Base-by-base conservation (phyloP, 1,140 invertebrate species). In the Drosophila malerkotliana region DNA sequence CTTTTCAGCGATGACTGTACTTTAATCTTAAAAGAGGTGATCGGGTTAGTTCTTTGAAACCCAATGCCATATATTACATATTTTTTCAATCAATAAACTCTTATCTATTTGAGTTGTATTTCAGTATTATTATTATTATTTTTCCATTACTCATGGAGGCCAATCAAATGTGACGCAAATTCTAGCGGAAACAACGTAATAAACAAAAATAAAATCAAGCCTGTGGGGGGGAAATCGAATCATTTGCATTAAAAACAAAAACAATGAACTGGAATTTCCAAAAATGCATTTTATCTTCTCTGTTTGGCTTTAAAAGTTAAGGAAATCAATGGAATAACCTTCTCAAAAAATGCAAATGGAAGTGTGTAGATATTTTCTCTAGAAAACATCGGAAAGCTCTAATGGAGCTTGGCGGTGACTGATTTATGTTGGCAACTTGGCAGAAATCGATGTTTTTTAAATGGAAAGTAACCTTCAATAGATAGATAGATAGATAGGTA, bases 381-480 rank as follows among this genome's bases (percentile, higher is more conserved):
- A 7, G 9, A 15, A 55, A 55, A 30, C 14, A 48, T 2, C 24
- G n/a, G 48, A 3, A 26, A 56, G 21, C 12, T 14, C 21, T 32
- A 57, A 73, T 74, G 71, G 63, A 74, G 60, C 69, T 53, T 64
- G 48, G 39, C 47, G 47, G 37, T 28, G 21, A 44, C 39, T n/a
- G 24, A 48, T 68, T 57, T 69, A 69, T 56, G 32, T 48, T 69
- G 66, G 37, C 30, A 67, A 56, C 1, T 32, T 56, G 32, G 48
- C 61, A 30, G 61, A 54, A 26, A 26, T 26, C 26, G 4, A 18
- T 21, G 2, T 21, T 21, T 3, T 21, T 21, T 21, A 3, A 21
- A 21, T 21, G 21, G 21, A 21, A 21, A 3, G 21, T 28, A 28
- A 28, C 5, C 5, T 6, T 28, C 0, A 6, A 5, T 6, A 28